phyloP scores from a whole-genome alignment of 2,797 vertebrate species.

The Enteromius viviparus region DNA sequence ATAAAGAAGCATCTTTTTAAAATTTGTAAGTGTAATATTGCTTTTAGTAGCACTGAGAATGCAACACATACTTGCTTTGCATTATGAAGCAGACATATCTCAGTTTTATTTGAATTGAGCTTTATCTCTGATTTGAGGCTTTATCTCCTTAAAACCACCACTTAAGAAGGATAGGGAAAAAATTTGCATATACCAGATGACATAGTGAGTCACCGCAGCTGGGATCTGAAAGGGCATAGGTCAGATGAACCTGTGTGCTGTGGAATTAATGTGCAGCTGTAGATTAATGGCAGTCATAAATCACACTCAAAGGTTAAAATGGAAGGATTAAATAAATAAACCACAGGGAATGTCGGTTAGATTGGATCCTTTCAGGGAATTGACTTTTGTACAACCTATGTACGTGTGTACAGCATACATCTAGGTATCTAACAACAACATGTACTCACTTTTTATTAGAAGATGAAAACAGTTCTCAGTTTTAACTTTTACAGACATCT shows the following conservation, averaged over 20 bases:
- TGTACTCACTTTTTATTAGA: not conserved
- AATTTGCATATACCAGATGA: conserved; percentile 39
- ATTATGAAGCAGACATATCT: not conserved
- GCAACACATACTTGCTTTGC: not conserved
- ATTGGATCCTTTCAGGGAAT: not conserved
- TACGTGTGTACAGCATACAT: not conserved
- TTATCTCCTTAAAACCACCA: conserved; percentile 18
- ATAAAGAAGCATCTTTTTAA: too few relatives aligned
- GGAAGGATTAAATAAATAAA: conserved; percentile 34
- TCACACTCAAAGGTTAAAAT: conserved; percentile 35
- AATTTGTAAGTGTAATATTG: not conserved
- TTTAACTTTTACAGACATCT: not conserved
- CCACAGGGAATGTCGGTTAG: conserved; percentile 11
- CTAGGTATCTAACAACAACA: not conserved
- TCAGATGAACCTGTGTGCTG: conserved; percentile 30
- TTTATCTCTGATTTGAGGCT: conserved; percentile 21
- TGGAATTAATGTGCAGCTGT: conserved; percentile 38
- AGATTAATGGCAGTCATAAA: conserved; percentile 50
- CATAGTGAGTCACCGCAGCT: conserved; percentile 7
- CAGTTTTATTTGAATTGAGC: not conserved
- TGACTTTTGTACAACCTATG: not conserved
- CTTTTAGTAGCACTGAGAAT: not conserved
- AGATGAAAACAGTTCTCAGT: not conserved
- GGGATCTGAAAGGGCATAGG: conserved; percentile 30
- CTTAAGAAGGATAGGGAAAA: conserved; percentile 17